Evolutionary conservation across 2,113 vertebrate species (phyloP), one percentile per base, ranked within the genome.

Genomic region (Toxotes chatareus): DNA sequence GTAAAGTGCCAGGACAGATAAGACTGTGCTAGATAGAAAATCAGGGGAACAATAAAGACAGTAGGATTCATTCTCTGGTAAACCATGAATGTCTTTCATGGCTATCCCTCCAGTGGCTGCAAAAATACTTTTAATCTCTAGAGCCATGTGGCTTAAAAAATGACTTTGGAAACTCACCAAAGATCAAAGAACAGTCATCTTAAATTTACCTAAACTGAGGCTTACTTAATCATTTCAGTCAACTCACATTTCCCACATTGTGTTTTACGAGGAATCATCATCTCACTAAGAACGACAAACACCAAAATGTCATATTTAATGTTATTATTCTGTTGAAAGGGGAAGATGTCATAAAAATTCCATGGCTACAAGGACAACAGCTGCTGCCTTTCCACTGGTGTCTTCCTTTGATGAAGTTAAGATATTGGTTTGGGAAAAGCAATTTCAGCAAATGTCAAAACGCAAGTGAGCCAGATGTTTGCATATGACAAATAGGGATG

Each of bases 401-500:
- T 64, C 47, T 38, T 17, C 31, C 49, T 78, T 67, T 81, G 68
- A 92, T 89, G 62, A 86, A 77, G 75, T 89, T 85, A 47, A 57
- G 71, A 84, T 75, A 91, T 86, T 68, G 83, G 40, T 69, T 82
- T 36, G 42, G 76, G 64, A 82, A 84, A 88, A 90, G 76, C 82
- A 89, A 79, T 92, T 88, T 84, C 64, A 59, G 49, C 87, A 88
- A 89, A 93, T 86, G 88, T 90, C 89, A 89, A 73, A 76, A 64
- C 0, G 31, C 27, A 73, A 71, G 61, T 14, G 59, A 76, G 82
- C 53, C 68, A 83, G 19, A 66, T 77, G 85, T 88, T 85, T 85
- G 62, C 81, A 79, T 68, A 36, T 27, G 84, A 80, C 59, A 70
- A 34, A 83, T 51, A 70, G 56, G 40, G 76, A 56, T 27, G 13